Conservation (phyloP, 2,113 vertebrate genomes). For the Pimephales promelas region DNA sequence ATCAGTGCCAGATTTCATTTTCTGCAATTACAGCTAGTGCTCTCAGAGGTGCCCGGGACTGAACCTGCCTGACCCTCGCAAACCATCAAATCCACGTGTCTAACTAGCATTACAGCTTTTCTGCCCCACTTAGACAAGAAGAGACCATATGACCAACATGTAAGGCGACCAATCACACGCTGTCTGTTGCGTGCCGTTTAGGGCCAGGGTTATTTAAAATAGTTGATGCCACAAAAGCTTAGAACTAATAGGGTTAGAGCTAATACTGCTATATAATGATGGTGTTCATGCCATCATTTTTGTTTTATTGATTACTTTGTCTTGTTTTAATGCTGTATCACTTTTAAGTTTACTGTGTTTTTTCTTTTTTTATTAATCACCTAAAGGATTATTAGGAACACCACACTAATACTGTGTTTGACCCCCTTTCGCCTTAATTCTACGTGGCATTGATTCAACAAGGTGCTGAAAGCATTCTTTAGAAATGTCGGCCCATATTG, state of each 20-base stretch:
- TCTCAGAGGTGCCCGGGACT: background rate
- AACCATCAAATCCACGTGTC: background rate
- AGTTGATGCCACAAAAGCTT: background rate
- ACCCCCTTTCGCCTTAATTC: too few relatives aligned
- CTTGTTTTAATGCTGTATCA: too few relatives aligned
- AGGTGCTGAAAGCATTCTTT: too few relatives aligned
- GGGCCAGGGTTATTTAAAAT: background rate
- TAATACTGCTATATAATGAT: too few relatives aligned
- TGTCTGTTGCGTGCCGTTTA: background rate
- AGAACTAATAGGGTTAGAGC: background rate
- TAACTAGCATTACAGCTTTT: background rate
- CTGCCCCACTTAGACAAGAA: background rate
- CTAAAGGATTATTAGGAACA: too few relatives aligned
- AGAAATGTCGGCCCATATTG: too few relatives aligned
- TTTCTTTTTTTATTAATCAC: too few relatives aligned
- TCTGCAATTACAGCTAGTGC: background rate
- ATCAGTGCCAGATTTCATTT: constrained; percentile 12
- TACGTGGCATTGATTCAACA: too few relatives aligned
- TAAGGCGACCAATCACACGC: background rate
- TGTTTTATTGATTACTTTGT: too few relatives aligned
- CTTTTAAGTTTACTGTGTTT: too few relatives aligned
- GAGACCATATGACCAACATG: background rate
- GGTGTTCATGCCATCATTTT: too few relatives aligned
- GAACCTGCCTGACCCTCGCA: background rate
- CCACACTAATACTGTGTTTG: too few relatives aligned